Conservation (phyloP, 2,888 invertebrate species). For the Caenorhabditis sp. region DNA sequence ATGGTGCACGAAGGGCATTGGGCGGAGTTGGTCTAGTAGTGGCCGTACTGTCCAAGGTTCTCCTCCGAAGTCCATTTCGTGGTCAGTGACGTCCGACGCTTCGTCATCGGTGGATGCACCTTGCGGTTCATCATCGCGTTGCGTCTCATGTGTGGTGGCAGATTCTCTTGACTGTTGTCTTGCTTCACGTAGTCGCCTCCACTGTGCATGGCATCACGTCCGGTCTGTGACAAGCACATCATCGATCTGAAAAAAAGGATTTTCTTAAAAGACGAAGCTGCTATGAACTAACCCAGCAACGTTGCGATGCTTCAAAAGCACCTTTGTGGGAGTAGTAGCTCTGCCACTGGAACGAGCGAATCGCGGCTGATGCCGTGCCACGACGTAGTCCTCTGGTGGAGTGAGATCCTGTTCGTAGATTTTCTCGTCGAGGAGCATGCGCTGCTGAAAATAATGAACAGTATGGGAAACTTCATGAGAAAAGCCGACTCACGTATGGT, state of each 20-base stretch:
- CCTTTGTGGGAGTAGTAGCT: slow-evolving; percentile 48
- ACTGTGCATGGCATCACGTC: slow-evolving; percentile 27
- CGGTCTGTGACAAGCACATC: slow-evolving; percentile 61
- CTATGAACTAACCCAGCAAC: slow-evolving; percentile 40
- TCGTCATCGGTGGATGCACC: slow-evolving; percentile 24
- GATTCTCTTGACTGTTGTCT: slow-evolving; percentile 39
- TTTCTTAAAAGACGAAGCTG: background rate
- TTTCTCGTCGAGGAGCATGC: slow-evolving; percentile 43
- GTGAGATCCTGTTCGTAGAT: slow-evolving; percentile 43
- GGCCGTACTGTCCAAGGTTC: slow-evolving; percentile 47
- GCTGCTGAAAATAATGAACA: slow-evolving; percentile 44
- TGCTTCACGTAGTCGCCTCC: slow-evolving; percentile 52
- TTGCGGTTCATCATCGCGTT: slow-evolving; percentile 22
- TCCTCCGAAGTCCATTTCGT: slow-evolving; percentile 64
- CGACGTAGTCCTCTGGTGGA: slow-evolving; percentile 56
- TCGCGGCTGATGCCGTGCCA: slow-evolving; percentile 45
- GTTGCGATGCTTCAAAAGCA: slow-evolving; percentile 64
- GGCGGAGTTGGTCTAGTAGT: slow-evolving; percentile 16
- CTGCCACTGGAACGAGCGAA: slow-evolving; percentile 35
- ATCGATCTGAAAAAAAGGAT: slow-evolving; percentile 41
- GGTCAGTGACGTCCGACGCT: slow-evolving; percentile 54
- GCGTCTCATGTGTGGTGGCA: slow-evolving; percentile 61
- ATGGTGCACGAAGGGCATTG: slow-evolving; percentile 52
- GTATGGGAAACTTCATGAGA: background rate
- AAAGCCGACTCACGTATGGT: slow-evolving; percentile 33